These are phyloP conservation scores for Vanessa cardui DNA, from an alignment of 2,888 invertebrate genomes.

Conservation along the genomic window DNA sequence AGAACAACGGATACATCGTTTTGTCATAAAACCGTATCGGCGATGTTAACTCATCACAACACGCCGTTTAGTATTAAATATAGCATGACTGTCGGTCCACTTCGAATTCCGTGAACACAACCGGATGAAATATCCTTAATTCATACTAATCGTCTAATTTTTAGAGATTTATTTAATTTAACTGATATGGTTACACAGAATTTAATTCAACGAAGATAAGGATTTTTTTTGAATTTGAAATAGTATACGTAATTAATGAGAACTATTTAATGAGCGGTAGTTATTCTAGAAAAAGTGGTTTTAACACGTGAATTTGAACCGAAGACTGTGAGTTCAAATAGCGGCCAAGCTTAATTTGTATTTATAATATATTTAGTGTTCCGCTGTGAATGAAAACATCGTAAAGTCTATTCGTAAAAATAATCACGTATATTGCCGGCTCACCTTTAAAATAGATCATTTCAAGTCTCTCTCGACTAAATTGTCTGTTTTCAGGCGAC, in stretches of 20 bases:
- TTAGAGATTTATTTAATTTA: conserved; percentile 1
- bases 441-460: background rate
- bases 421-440: background rate
- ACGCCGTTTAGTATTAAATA: background rate
- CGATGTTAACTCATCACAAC: background rate
- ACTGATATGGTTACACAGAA: background rate
- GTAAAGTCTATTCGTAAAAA: too few species aligned
- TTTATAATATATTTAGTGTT: too few species aligned
- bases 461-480: background rate
- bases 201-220: too few species aligned
- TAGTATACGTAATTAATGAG: too few species aligned
- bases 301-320: too few species aligned
- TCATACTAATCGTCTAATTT: conserved; percentile 13
- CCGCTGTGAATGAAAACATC: too few species aligned
- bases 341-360: too few species aligned
- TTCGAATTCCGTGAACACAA: conserved; percentile 12
- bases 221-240: too few species aligned
- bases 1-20: background rate
- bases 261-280: too few species aligned
- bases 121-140: conserved; percentile 18
- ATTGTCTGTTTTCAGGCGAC: conserved; percentile 4
- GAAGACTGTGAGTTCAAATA: too few species aligned
- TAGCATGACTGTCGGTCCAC: conserved; percentile 3
- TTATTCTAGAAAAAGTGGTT: too few species aligned
- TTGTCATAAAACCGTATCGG: background rate